phyloP scores from a whole-genome alignment of 2,888 invertebrate species.

The Cremastobaeus sp. region DNA sequence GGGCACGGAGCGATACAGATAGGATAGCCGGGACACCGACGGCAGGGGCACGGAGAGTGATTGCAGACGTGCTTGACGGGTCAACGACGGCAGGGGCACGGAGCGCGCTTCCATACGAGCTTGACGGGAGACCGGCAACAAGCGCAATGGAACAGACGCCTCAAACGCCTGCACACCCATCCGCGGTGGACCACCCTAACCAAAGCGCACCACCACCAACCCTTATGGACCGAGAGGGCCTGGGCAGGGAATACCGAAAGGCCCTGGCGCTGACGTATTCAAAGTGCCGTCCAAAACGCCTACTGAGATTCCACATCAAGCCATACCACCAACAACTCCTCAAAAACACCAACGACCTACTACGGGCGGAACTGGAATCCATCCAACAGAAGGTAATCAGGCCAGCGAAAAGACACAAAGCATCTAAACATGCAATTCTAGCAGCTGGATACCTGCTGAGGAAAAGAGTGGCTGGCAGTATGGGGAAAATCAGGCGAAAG shows the following conservation, averaged over 20 bases:
- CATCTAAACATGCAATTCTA: slow-evolving; percentile 18
- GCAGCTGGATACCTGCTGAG: slow-evolving; percentile 15
- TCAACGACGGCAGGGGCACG: too few relatives aligned
- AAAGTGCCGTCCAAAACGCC: not conserved
- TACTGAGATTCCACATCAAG: not conserved
- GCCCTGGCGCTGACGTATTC: not conserved
- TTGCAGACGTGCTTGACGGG: too few relatives aligned
- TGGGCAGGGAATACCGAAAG: not conserved
- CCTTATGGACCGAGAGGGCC: too few relatives aligned
- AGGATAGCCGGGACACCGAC: too few relatives aligned
- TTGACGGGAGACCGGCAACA: too few relatives aligned
- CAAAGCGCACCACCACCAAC: too few relatives aligned
- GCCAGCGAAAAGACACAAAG: not conserved
- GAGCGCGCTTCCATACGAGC: too few relatives aligned
- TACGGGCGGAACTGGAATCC: not conserved
- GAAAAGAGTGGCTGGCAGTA: slow-evolving; percentile 1
- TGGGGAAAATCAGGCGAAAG: slow-evolving; percentile 5
- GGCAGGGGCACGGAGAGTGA: too few relatives aligned
- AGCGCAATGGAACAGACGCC: too few relatives aligned
- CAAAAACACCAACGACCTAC: not conserved
- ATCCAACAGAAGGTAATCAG: not conserved
- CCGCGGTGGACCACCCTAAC: too few relatives aligned
- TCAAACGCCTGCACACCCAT: too few relatives aligned
- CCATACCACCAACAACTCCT: not conserved
- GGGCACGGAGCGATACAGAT: too few relatives aligned